phyloP scores from a whole-genome alignment of 2,888 invertebrate genomes.

The Drosophila engyochracea region DNA sequence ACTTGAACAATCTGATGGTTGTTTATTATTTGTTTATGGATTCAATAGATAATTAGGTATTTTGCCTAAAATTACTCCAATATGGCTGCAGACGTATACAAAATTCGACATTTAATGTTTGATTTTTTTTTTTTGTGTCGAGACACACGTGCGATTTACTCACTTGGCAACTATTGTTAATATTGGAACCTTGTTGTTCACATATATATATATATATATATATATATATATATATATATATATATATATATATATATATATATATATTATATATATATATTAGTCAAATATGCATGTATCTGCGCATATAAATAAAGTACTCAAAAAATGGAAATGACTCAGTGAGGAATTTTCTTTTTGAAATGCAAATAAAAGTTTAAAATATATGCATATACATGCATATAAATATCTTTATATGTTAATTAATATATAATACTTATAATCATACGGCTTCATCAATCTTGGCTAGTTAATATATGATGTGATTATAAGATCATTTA shows the following conservation, averaged over 20 bases:
- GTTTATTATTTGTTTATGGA: not conserved
- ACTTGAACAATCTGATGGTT: not conserved
- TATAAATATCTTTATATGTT: not conserved
- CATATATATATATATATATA: no score
- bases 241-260: no score
- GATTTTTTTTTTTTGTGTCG: conserved; percentile 15
- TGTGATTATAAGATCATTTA: not conserved
- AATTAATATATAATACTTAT: not conserved
- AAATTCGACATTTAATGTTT: not conserved
- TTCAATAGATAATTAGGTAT: not conserved
- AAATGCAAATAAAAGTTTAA: not conserved
- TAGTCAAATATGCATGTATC: not conserved
- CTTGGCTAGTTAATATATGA: not conserved
- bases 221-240: no score
- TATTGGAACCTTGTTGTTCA: not conserved
- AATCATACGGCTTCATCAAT: not conserved
- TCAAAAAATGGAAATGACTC: not conserved
- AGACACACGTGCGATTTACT: conserved; percentile 18
- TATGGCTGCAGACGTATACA: not conserved
- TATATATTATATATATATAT: no score
- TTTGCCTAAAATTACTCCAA: not conserved
- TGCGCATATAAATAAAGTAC: not conserved
- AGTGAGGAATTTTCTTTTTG: not conserved
- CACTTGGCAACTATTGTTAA: conserved; percentile 24
- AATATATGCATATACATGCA: not conserved